Evolutionary conservation across 2,888 invertebrate species (phyloP).

Genomic region (Conus canariensis): DNA sequence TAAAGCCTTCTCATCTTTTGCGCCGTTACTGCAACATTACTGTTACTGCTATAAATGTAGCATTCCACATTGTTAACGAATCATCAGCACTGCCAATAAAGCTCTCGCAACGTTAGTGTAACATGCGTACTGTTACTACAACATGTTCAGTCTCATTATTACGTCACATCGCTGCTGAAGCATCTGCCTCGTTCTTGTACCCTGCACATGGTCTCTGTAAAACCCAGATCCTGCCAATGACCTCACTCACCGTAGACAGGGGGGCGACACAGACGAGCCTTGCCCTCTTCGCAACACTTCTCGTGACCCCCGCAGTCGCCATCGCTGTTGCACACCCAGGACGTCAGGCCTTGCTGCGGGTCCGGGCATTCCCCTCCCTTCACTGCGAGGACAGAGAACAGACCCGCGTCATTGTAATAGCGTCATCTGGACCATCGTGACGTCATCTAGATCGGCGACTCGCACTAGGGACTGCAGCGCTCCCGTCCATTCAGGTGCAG

Average conservation of each 20-base stretch:
- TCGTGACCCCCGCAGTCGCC: neutral
- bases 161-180: neutral
- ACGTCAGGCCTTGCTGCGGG: neutral
- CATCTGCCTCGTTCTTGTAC: neutral
- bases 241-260: conserved; percentile 14
- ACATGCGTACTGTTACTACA: neutral
- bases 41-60: too few relatives aligned
- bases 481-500: too few relatives aligned
- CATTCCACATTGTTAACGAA: neutral
- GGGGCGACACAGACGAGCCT: neutral
- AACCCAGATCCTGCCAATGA: neutral
- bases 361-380: conserved; percentile 20
- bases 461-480: too few relatives aligned
- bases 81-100: neutral
- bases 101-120: neutral
- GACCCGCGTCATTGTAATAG: neutral
- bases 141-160: neutral
- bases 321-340: conserved; percentile 5
- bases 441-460: too few relatives aligned
- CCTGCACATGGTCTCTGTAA: too few relatives aligned
- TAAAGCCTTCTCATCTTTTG: too few relatives aligned
- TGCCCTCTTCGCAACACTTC: conserved; percentile 13
- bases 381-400: neutral
- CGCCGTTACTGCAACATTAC: too few relatives aligned
- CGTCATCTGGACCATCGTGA: too few relatives aligned